phyloP scores from a whole-genome alignment of 2,113 vertebrate species.

The Atrichornis clamosus region DNA sequence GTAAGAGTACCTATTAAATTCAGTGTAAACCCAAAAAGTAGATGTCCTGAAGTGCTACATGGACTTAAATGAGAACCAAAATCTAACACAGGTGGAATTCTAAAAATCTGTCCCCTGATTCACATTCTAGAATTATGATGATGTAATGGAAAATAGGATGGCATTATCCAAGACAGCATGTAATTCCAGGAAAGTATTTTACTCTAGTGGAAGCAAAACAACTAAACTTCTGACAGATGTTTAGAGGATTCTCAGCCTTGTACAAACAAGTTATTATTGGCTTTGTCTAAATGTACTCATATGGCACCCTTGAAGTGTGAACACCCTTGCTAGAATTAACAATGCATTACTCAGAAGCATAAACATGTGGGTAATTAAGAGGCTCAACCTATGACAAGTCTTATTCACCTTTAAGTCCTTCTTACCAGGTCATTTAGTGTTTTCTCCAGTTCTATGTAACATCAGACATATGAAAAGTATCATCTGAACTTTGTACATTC shows the following conservation, averaged over 20 bases:
- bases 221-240: conserved; percentile 30
- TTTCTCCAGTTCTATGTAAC: neutral
- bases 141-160: neutral
- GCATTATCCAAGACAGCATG: neutral
- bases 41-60: neutral
- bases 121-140: neutral
- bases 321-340: neutral
- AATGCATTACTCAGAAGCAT: neutral
- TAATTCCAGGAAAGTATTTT: neutral
- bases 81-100: neutral
- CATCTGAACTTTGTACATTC: neutral
- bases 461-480: neutral
- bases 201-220: neutral
- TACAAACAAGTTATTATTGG: neutral
- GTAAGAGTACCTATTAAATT: neutral
- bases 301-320: neutral
- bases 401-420: neutral
- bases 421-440: neutral
- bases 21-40: neutral
- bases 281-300: neutral
- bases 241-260: conserved; percentile 16
- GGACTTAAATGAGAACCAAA: neutral
- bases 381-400: neutral
- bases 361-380: neutral
- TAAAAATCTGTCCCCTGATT: neutral